phyloP scores from a whole-genome alignment of 1,140 invertebrate genomes.

The Lerema accius region DNA sequence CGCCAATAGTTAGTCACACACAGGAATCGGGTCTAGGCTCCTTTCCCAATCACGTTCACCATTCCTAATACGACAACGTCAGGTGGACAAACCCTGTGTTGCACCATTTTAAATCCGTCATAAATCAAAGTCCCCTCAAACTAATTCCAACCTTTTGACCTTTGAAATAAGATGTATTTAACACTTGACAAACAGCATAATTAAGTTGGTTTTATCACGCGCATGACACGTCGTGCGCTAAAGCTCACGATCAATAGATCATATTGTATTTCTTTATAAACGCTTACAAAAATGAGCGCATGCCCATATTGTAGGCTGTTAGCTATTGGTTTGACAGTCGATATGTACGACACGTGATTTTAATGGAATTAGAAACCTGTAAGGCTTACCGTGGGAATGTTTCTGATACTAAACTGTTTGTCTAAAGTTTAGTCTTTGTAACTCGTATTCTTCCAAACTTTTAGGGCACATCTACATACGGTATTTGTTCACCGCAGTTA shows the following conservation, averaged over 20 bases:
- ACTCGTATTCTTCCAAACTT: neutral
- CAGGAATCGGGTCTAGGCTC: slow-evolving; percentile 45
- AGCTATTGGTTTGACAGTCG: slow-evolving; percentile 15
- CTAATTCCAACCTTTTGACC: slow-evolving; percentile 31
- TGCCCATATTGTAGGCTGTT: slow-evolving; percentile 45
- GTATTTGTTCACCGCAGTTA: no score
- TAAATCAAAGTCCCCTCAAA: neutral
- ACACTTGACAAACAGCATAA: slow-evolving; percentile 11
- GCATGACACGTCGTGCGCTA: slow-evolving; percentile 49
- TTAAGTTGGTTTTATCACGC: slow-evolving; percentile 32
- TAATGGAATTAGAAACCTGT: slow-evolving; percentile 17
- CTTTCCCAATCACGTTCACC: slow-evolving; percentile 56
- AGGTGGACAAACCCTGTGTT: slow-evolving; percentile 61
- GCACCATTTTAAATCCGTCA: slow-evolving; percentile 21
- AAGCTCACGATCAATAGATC: slow-evolving; percentile 60
- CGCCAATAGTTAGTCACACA: slow-evolving; percentile 27
- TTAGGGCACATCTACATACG: no score
- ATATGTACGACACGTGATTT: slow-evolving; percentile 12
- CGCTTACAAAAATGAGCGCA: slow-evolving; percentile 60
- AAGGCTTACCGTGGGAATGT: slow-evolving; percentile 11
- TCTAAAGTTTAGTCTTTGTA: no score
- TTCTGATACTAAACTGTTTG: neutral
- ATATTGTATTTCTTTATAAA: slow-evolving; percentile 68
- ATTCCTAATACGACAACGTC: slow-evolving; percentile 66
- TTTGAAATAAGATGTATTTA: slow-evolving; percentile 15